phyloP scores from a whole-genome alignment of 1,140 invertebrate species.

The Pseudomyrmex dendroicus region DNA sequence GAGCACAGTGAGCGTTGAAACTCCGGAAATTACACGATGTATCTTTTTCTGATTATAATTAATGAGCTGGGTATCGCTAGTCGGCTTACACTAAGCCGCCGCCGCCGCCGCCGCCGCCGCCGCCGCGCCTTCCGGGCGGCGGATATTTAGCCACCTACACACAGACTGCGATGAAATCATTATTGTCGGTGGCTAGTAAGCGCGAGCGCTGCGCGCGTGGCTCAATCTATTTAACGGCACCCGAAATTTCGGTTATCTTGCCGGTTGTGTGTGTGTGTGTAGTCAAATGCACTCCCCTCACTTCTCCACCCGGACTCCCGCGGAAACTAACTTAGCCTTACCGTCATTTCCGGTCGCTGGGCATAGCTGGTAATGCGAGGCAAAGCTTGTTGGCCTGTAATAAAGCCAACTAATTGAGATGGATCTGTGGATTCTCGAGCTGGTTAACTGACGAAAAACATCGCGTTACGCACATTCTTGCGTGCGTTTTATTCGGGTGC shows the following conservation, averaged over 20 bases:
- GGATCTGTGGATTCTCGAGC: constrained; percentile 61
- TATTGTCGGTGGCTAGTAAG: constrained; percentile 51
- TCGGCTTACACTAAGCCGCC: constrained; percentile 46
- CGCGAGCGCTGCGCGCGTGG: not conserved
- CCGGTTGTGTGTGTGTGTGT: constrained; percentile 10
- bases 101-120: constrained; percentile 8
- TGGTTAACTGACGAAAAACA: constrained; percentile 46
- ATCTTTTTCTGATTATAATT: constrained; percentile 71
- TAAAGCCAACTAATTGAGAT: constrained; percentile 72
- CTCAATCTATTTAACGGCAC: constrained; percentile 59
- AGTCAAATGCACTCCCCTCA: constrained; percentile 43
- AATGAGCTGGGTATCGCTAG: constrained; percentile 65
- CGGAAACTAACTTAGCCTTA: constrained; percentile 66
- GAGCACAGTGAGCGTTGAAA: constrained; percentile 10
- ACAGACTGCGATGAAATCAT: constrained; percentile 49
- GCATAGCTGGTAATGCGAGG: constrained; percentile 61
- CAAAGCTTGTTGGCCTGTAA: constrained; percentile 65
- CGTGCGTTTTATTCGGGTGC: constrained; percentile 4
- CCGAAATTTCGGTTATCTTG: constrained; percentile 70
- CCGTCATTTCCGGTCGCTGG: constrained; percentile 68
- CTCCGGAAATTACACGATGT: constrained; percentile 67
- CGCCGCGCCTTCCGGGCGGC: constrained; percentile 60
- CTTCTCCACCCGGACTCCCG: not conserved
- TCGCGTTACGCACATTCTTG: not conserved
- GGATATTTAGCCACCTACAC: constrained; percentile 53